phyloP scores from a whole-genome alignment of 2,888 invertebrate species.

The Ariolimax columbianus region DNA sequence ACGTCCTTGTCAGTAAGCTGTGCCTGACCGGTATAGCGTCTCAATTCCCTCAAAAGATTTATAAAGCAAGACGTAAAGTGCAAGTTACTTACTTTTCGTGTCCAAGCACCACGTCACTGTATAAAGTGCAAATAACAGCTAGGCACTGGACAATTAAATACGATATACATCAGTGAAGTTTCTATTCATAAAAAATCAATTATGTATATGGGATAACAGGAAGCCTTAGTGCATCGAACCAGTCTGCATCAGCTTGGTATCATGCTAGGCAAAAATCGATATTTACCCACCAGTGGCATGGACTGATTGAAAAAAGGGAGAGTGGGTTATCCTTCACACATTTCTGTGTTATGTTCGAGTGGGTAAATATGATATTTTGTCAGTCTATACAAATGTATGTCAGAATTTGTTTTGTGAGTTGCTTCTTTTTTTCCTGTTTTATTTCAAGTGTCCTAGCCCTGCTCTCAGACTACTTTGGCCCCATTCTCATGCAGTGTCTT shows the following conservation, averaged over 20 bases:
- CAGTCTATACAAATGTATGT: not conserved
- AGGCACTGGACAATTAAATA: no score
- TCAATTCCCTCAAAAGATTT: no score
- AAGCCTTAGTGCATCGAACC: not conserved
- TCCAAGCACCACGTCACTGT: no score
- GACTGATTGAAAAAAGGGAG: not conserved
- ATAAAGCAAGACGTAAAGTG: no score
- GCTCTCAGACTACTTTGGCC: not conserved
- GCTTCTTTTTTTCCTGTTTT: not conserved
- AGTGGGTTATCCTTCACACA: not conserved
- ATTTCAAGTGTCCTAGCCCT: not conserved
- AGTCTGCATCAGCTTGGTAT: not conserved
- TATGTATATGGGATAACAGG: not conserved
- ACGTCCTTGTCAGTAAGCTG: no score
- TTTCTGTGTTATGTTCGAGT: not conserved
- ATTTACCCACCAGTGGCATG: not conserved
- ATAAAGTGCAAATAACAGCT: no score
- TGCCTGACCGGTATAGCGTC: no score
- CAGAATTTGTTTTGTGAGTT: not conserved
- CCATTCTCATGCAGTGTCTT: not conserved
- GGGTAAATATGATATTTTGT: not conserved
- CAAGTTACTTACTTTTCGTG: no score
- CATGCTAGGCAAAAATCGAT: conserved; percentile 26
- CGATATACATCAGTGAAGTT: not conserved
- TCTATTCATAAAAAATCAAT: not conserved